Base-by-base conservation (phyloP, 2,797 vertebrate species). In the Uromys caudimaculatus region DNA sequence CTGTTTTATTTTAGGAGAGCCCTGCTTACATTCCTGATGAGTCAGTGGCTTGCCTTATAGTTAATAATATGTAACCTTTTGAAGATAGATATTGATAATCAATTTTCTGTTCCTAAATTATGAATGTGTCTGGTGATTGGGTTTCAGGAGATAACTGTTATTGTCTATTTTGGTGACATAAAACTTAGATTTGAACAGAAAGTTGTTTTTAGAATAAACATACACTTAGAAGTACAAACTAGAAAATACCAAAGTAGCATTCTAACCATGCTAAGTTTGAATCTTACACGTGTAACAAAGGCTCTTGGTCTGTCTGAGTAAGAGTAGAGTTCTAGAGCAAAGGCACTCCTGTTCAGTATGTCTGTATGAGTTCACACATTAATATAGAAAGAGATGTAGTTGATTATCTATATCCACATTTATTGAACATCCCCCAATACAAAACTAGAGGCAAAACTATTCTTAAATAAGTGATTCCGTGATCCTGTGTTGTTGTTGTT, bases 181-280 rank as follows among this genome's bases (percentile, higher is more conserved):
- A 29, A 84, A 16, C 13, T 64, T 86, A 41, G 12, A 16, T 95
- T 92, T 96, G 41, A 16, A 86, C 1, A 77, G 69, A 78, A 32
- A 84, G 60, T 91, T 94, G 17, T 93, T 64, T 14, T 85, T 86
- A 95, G 78, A 93, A 58, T 41, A 85, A 78, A 81, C 56, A 27
- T 76, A 58, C 93, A 91, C 12, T 44, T 85, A 44, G 56, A 90
- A 35, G 0, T 62, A 47, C 50, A 79, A 94, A 41, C 35, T 64
- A 92, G 11, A 92, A 52, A 92, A 23, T 62, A 14, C 75, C 38
- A 82, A n/a, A 69, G n/a, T 91, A 86, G 62, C 89, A 32, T 85
- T 95, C 13, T 79, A 60, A 52, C 8, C 56, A 32, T 90, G n/a
- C 62, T 95, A 83, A 90, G n/a, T 17, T 93, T 95, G 75, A 95